Conservation (phyloP, 2,113 vertebrate genomes). For the Periophthalmus modestus region DNA sequence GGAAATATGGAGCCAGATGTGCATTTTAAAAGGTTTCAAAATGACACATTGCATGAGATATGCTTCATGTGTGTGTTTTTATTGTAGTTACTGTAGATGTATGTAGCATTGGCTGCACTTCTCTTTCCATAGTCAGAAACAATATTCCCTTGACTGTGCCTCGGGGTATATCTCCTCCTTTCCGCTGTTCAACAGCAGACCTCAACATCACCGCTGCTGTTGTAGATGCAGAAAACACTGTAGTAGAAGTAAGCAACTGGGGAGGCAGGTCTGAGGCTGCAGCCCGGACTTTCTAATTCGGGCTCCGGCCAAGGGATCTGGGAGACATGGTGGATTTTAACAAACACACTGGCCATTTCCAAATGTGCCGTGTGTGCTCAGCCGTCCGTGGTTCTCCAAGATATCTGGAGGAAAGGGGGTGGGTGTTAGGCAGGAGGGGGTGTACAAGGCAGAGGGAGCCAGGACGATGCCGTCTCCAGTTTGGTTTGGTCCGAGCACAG, state of each 20-base stretch:
- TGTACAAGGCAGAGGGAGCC: constrained; percentile 68
- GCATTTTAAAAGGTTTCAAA: constrained; percentile 14
- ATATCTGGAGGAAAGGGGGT: constrained; percentile 68
- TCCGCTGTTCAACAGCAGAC: constrained; percentile 65
- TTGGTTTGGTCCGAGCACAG: constrained; percentile 75
- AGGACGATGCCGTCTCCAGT: constrained; percentile 73
- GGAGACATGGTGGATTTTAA: constrained; percentile 68
- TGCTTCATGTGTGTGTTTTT: constrained; percentile 59
- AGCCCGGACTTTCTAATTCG: constrained; percentile 66
- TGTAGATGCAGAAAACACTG: constrained; percentile 65
- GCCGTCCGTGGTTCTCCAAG: constrained; percentile 69
- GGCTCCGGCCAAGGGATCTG: constrained; percentile 62
- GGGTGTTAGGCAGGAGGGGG: constrained; percentile 63
- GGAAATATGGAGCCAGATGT: constrained; percentile 35
- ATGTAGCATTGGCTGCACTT: constrained; percentile 63
- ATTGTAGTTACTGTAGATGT: constrained; percentile 66
- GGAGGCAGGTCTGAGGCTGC: constrained; percentile 61
- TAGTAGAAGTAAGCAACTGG: constrained; percentile 53
- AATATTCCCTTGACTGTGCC: constrained; percentile 70
- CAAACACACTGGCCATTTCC: constrained; percentile 72
- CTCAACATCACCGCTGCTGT: constrained; percentile 59
- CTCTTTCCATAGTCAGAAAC: constrained; percentile 68
- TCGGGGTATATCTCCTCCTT: constrained; percentile 68
- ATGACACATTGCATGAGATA: constrained; percentile 47
- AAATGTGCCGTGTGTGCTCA: constrained; percentile 71